A percentile compares a stretch with the other conserved stretches of the same genome.
These are phyloP conservation scores for Protula sp. DNA, from an alignment of 2,888 invertebrate genomes.

Conservation along the genomic window DNA sequence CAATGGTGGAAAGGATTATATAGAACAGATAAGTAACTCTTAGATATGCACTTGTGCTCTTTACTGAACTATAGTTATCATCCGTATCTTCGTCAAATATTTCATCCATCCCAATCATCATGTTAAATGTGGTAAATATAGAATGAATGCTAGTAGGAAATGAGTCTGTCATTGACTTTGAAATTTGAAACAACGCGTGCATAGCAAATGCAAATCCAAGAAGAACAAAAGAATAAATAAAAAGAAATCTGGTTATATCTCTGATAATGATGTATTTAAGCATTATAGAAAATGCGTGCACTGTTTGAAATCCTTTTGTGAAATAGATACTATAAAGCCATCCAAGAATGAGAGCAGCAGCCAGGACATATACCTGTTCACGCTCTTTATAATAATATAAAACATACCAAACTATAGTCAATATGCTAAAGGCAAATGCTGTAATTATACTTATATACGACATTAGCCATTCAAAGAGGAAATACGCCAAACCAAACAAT, in stretches of 20 bases:
- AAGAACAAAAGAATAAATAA: conserved; percentile 40
- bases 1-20: conserved; percentile 33
- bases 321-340: conserved; percentile 41
- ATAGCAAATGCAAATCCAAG: conserved; percentile 42
- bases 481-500: neutral
- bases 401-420: conserved; percentile 34
- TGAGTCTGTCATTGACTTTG: conserved; percentile 16
- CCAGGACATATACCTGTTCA: conserved; percentile 37
- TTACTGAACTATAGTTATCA: conserved; percentile 24
- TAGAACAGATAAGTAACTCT: conserved; percentile 42
- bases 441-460: neutral
- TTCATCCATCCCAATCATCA: conserved; percentile 47
- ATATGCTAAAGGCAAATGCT: conserved; percentile 24
- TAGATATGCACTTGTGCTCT: conserved; percentile 23
- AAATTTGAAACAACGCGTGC: conserved; percentile 35
- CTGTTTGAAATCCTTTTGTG: conserved; percentile 38
- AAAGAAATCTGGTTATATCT: conserved; percentile 37
- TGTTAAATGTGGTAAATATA: conserved; percentile 36
- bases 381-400: conserved; percentile 22
- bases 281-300: conserved; percentile 45
- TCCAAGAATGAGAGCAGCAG: conserved; percentile 35
- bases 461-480: neutral
- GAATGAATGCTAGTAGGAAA: conserved; percentile 30
- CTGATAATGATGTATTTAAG: conserved; percentile 40
- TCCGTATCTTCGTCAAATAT: conserved; percentile 33